phyloP scores from a whole-genome alignment of 2,888 invertebrate species.

The Nomada lathburiana region DNA sequence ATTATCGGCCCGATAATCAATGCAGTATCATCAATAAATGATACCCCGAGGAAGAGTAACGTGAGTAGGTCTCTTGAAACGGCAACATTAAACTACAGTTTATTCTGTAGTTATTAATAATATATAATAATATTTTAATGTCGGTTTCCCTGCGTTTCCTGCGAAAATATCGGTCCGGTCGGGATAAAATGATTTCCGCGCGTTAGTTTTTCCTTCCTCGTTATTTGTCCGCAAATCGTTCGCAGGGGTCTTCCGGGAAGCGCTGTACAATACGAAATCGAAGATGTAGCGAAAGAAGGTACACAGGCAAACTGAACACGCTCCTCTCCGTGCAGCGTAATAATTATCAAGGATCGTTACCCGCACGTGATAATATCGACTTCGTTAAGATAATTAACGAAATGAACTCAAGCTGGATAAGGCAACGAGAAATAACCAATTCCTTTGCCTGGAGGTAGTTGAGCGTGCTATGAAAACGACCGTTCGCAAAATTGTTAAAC shows the following conservation, averaged over 20 bases:
- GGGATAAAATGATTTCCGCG: slow-evolving; percentile 6
- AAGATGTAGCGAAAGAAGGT: slow-evolving; percentile 1
- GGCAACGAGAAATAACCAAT: neutral
- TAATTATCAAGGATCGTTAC: slow-evolving; percentile 71
- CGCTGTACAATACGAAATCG: slow-evolving; percentile 33
- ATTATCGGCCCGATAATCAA: too few relatives aligned
- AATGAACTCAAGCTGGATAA: slow-evolving; percentile 61
- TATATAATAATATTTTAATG: too few relatives aligned
- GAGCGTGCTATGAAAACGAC: too few relatives aligned
- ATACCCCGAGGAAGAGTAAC: too few relatives aligned
- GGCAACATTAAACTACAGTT: too few relatives aligned
- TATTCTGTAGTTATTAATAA: too few relatives aligned
- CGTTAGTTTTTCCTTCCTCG: neutral
- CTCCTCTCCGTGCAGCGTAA: slow-evolving; percentile 55
- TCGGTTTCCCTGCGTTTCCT: neutral
- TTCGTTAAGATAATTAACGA: slow-evolving; percentile 75
- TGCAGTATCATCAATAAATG: too few relatives aligned
- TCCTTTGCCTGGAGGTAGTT: neutral
- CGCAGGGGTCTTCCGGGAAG: slow-evolving; percentile 41
- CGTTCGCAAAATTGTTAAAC: too few relatives aligned
- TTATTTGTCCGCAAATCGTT: slow-evolving; percentile 22
- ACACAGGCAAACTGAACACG: slow-evolving; percentile 4
- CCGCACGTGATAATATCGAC: slow-evolving; percentile 59
- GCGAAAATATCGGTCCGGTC: neutral
- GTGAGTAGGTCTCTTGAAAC: too few relatives aligned